Conservation (phyloP, 2,888 invertebrate genomes). For the Oasisia sp. region DNA sequence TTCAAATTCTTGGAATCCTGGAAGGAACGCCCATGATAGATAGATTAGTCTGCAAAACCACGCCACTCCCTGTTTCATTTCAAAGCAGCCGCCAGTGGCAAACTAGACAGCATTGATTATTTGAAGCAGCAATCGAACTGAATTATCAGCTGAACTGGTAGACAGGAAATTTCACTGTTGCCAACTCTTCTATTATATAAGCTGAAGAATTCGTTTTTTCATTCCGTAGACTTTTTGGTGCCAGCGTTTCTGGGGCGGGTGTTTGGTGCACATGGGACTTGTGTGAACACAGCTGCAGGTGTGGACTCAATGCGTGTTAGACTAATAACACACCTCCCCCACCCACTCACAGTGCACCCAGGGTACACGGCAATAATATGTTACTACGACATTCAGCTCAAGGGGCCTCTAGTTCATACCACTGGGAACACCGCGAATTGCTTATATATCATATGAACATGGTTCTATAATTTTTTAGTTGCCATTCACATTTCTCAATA, state of each 20-base stretch:
- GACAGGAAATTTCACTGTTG: neutral
- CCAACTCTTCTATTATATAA: neutral
- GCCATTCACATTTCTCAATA: no score
- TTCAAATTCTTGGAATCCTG: neutral
- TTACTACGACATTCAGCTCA: neutral
- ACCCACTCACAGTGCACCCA: neutral
- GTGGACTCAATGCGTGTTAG: neutral
- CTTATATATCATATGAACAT: neutral
- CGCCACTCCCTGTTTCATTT: neutral
- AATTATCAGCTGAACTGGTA: neutral
- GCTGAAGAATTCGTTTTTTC: neutral
- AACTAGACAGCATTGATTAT: neutral
- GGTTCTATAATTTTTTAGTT: no score
- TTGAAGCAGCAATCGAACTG: neutral
- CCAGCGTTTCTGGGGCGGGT: neutral
- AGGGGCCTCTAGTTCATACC: neutral
- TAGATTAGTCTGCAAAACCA: neutral
- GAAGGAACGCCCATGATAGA: neutral
- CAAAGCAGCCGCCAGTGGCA: neutral
- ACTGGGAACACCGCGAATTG: neutral
- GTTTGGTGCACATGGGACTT: neutral
- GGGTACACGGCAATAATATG: neutral
- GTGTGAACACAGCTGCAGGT: neutral
- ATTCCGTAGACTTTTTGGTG: neutral
- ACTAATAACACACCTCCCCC: neutral